These are phyloP conservation scores for Probaryconus sp. DNA, from an alignment of 1,140 invertebrate species.

Conservation along the genomic window DNA sequence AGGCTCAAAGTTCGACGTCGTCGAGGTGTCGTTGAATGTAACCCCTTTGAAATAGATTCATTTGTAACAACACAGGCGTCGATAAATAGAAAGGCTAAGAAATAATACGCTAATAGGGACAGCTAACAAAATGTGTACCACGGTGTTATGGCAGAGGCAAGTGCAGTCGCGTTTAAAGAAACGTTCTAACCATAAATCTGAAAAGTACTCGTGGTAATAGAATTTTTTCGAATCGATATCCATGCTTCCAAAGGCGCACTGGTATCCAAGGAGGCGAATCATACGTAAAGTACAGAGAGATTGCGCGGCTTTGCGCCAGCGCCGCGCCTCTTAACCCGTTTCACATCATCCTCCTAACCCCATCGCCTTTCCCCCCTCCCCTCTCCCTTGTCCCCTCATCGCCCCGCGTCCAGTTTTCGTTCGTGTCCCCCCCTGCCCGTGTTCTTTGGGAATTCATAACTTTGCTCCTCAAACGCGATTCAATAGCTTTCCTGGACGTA, in stretches of 20 bases:
- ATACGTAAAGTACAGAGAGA: slow-evolving; percentile 23
- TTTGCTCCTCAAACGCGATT: slow-evolving; percentile 59
- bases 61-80: too few relatives aligned
- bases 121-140: slow-evolving; percentile 6
- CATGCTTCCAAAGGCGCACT: slow-evolving; percentile 13
- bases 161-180: slow-evolving; percentile 26
- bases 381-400: too few relatives aligned
- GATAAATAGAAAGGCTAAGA: background rate
- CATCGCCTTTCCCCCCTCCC: too few relatives aligned
- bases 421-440: slow-evolving; percentile 11
- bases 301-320: slow-evolving; percentile 21
- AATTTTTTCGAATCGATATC: slow-evolving; percentile 31
- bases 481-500: slow-evolving; percentile 64
- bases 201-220: slow-evolving; percentile 27
- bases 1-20: too few relatives aligned
- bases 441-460: slow-evolving; percentile 57
- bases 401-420: background rate
- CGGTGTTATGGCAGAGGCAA: slow-evolving; percentile 12
- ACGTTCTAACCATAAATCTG: slow-evolving; percentile 25
- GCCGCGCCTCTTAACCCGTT: slow-evolving; percentile 16
- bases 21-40: too few relatives aligned
- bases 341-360: too few relatives aligned
- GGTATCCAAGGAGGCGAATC: slow-evolving; percentile 20
- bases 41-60: too few relatives aligned
- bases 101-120: slow-evolving; percentile 4